Conservation (phyloP, 2,113 vertebrate species). For the Setophaga petechia region DNA sequence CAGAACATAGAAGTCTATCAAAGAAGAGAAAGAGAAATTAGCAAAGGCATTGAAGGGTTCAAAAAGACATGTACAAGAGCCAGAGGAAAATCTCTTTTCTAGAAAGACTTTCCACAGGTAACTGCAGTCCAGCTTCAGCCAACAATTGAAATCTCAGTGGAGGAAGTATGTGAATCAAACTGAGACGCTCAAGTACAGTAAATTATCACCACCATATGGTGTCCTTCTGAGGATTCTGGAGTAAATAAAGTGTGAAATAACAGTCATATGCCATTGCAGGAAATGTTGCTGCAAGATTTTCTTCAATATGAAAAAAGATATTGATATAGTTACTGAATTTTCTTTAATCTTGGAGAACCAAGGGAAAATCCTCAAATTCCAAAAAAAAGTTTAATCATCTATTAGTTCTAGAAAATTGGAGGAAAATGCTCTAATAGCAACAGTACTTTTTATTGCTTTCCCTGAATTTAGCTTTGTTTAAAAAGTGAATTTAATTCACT, state of each 20-base stretch:
- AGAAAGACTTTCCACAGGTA: constrained; percentile 42
- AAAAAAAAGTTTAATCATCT: not conserved
- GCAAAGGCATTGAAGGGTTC: not conserved
- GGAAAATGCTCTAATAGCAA: not conserved
- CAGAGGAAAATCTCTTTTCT: not conserved
- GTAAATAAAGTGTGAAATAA: constrained; percentile 68
- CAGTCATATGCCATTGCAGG: not conserved
- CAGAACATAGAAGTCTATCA: not conserved
- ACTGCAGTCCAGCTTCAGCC: not conserved
- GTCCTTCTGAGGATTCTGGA: constrained; percentile 59
- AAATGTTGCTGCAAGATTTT: not conserved
- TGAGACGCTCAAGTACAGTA: constrained; percentile 24
- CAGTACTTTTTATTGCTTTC: not conserved
- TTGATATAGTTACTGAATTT: not conserved
- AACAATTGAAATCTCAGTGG: constrained; percentile 52
- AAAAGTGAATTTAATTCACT: not conserved
- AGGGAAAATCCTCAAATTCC: not conserved
- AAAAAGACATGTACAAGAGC: not conserved
- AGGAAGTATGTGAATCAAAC: constrained; percentile 56
- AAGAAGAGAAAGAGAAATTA: not conserved
- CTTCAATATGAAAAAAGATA: not conserved
- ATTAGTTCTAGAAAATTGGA: not conserved
- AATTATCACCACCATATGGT: constrained; percentile 66
- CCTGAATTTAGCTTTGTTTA: not conserved
- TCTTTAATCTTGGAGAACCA: not conserved